Base-by-base conservation (phyloP, 2,888 invertebrate genomes). In the Linhomoeus sp. region DNA sequence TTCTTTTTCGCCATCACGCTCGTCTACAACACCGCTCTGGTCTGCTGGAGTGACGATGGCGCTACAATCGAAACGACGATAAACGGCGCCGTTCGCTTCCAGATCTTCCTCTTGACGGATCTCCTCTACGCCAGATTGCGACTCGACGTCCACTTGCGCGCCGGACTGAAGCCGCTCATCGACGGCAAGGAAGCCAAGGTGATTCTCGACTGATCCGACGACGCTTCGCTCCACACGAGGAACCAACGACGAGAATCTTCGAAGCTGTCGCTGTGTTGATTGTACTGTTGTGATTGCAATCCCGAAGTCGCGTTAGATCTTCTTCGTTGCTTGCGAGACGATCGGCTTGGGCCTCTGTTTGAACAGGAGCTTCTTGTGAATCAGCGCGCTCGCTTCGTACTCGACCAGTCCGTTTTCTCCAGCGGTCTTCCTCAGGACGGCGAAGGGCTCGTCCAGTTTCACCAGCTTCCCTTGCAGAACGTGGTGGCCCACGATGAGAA, bases 1-100 rank as follows among this genome's bases (percentile, higher is more conserved):
- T 94, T 94, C 68, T 94, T 88, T 70, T 94, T 94, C 69, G 92
- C 90, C 39, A 84, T 88, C 1, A 90, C 92, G 0, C 72, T 94
- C 25, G 86, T 84, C 1, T 88, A 86, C 69, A 84, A 81, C n/a
- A 83, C 84, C 43, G 85, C 86, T 47, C 83, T 84, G 72, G 73
- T 68, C 68, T 65, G 51, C 19, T 19, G 3, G 17, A 19, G 3
- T 37, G 37, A 33, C 15, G 33, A n/a, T n/a, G n/a, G n/a, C n/a
- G n/a, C n/a, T n/a, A n/a, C n/a, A n/a, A n/a, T n/a, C n/a, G n/a
- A n/a, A n/a, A n/a, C n/a, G n/a, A n/a, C n/a, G n/a, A n/a, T n/a
- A n/a, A n/a, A n/a, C n/a, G n/a, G n/a, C n/a, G n/a, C n/a, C n/a
- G n/a, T n/a, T n/a, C n/a, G n/a, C n/a, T n/a, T n/a, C n/a, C 46